Evolutionary conservation across 2,888 invertebrate genomes (phyloP).

Genomic region (Cepaea hortensis): DNA sequence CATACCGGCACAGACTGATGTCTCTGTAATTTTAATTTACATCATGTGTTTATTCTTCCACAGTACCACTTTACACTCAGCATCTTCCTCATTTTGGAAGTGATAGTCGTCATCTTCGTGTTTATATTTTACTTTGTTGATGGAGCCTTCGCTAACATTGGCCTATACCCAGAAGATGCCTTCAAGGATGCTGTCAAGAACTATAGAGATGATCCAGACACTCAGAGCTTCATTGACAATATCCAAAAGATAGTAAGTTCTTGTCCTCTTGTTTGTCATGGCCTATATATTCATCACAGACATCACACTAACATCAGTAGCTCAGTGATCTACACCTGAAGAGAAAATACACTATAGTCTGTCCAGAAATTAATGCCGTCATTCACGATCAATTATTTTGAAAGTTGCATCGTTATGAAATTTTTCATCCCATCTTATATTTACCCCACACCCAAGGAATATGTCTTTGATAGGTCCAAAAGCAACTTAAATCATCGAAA

Average conservation of each 20-base stretch:
- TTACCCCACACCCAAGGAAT: no score
- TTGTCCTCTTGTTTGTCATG: background rate
- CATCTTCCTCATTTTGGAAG: conserved; percentile 67
- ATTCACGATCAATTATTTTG: no score
- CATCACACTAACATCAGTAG: no score
- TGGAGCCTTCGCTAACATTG: conserved; percentile 62
- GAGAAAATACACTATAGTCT: no score
- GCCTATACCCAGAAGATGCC: conserved; percentile 66
- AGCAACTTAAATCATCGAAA: no score
- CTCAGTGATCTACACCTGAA: no score
- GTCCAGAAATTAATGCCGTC: no score
- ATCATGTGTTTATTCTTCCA: conserved; percentile 29
- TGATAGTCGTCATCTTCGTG: conserved; percentile 65
- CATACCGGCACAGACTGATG: background rate
- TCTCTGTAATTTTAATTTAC: background rate
- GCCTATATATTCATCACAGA: no score
- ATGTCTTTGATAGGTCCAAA: no score
- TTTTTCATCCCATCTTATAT: no score
- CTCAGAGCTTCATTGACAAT: conserved; percentile 71
- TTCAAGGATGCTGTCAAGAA: conserved; percentile 69
- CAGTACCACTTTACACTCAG: conserved; percentile 70
- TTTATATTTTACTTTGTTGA: conserved; percentile 73
- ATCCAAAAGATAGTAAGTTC: conserved; percentile 70
- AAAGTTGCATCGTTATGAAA: no score
- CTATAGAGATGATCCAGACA: conserved; percentile 72